Evolutionary conservation across 2,888 invertebrate species (phyloP), one percentile per base, ranked within the genome.

Genomic region (Drosophila paranaensis): DNA sequence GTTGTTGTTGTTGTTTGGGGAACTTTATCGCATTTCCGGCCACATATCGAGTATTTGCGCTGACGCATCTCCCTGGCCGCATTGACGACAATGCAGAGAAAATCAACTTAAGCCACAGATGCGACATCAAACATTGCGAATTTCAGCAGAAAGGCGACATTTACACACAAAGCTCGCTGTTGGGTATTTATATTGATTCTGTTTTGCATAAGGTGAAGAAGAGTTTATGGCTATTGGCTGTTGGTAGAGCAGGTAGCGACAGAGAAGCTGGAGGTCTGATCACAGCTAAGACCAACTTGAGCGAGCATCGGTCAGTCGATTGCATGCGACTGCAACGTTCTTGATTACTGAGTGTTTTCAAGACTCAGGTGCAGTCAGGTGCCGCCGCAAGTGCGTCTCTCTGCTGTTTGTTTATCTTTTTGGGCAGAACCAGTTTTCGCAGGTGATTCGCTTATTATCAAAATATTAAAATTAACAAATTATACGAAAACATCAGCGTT

Each of bases 21-120:
- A 77, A 73, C 64, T 65, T 77, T 66, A 43, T 42, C 77, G 77
- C 77, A 77, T 77, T 77, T 77, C 77, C 77, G 77, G 55, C 42
- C 48, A 50, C 45, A 74, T 45, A 70, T 60, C 40, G 63, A 65
- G 48, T 50, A 58, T 42, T 62, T 51, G 50, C 60, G 78, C 71
- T 85, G 83, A 85, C 85, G 76, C 83, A 83, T 81, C 67, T 66
- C 30, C 30, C 16, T 4, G 40, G 48, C 37, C 61, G 48, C 64
- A 66, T 66, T 77, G 77, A 77, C 77, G 77, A 62, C 71, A 77
- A 64, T 77, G 77, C 77, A 45, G 77, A 67, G 77, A 77, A 77
- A 77, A 66, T 58, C 58, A 56, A 61, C 75, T 58, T 61, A 16
- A 68, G 61, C 63, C 9, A 42, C 68, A 77, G 74, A 77, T 76